Evolutionary conservation across 2,797 vertebrate genomes (phyloP).

Genomic region (Pseudomugil gertrudae): DNA sequence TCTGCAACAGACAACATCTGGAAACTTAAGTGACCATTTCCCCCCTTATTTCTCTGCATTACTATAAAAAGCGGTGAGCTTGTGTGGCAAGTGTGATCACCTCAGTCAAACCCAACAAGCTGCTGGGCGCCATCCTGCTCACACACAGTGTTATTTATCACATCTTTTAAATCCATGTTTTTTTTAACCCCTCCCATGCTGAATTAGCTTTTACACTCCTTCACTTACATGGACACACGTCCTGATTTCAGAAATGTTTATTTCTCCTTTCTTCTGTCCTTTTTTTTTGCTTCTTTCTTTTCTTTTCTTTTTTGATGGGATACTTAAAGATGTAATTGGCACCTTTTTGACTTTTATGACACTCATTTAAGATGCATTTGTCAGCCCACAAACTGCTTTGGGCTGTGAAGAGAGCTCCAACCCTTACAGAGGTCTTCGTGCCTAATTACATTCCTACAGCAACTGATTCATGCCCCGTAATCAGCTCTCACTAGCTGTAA

Average conservation of each 20-base stretch:
- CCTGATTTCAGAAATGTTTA: not conserved
- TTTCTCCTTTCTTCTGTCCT: conserved; percentile 39
- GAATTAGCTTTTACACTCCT: conserved; percentile 37
- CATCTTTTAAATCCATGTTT: conserved; percentile 56
- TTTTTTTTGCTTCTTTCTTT: conserved; percentile 58
- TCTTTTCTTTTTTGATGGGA: conserved; percentile 79
- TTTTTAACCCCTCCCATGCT: conserved; percentile 37
- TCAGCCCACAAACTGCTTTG: conserved; percentile 83
- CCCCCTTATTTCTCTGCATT: conserved; percentile 19
- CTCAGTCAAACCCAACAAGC: conserved; percentile 61
- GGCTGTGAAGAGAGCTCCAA: conserved; percentile 72
- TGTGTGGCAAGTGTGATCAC: conserved; percentile 52
- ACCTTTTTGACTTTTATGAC: conserved; percentile 89
- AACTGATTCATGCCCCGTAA: conserved; percentile 84
- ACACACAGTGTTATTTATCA: conserved; percentile 56
- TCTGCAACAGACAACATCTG: conserved; percentile 35
- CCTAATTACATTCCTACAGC: conserved; percentile 84
- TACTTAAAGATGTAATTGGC: conserved; percentile 87
- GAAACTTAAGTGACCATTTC: conserved; percentile 12
- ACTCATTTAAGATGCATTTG: conserved; percentile 86
- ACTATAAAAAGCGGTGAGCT: conserved; percentile 26
- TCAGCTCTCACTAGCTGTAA: conserved; percentile 76
- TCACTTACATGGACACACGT: conserved; percentile 41
- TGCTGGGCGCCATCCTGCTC: conserved; percentile 55
- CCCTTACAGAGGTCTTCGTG: conserved; percentile 74